Percentiles rank a stretch among this genome's conserved stretches.
phyloP scores from a whole-genome alignment of 2,888 invertebrate genomes.

The Anaspis maculata region DNA sequence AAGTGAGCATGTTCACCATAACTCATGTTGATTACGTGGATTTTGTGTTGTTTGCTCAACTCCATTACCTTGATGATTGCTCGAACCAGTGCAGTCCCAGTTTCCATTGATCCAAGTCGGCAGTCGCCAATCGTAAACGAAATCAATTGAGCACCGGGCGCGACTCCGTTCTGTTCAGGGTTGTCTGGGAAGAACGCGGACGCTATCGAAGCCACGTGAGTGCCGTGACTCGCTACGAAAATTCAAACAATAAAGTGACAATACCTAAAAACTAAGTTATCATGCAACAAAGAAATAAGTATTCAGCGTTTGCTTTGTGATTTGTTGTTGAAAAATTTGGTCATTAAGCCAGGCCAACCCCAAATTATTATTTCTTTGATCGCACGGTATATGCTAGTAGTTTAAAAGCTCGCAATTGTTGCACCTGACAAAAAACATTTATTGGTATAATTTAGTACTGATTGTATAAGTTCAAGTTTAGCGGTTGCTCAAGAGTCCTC shows the following conservation, averaged over 20 bases:
- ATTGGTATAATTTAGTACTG: no score
- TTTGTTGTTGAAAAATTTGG: no score
- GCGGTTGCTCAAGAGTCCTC: no score
- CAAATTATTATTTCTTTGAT: no score
- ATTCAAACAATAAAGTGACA: neutral
- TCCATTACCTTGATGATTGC: constrained; percentile 87
- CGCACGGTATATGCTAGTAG: no score
- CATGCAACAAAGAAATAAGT: no score
- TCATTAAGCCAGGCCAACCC: no score
- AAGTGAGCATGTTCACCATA: constrained; percentile 94
- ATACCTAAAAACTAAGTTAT: no score
- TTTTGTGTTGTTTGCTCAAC: constrained; percentile 46
- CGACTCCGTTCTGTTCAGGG: constrained; percentile 86
- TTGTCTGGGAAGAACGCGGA: constrained; percentile 81
- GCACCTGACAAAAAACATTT: no score
- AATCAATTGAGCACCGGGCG: constrained; percentile 92
- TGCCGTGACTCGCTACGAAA: constrained; percentile 81
- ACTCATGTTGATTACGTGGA: constrained; percentile 96
- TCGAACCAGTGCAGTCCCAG: constrained; percentile 84
- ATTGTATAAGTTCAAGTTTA: no score
- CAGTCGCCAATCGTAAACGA: constrained; percentile 92
- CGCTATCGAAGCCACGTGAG: constrained; percentile 95
- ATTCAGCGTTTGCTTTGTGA: no score
- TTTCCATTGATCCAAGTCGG: constrained; percentile 91
- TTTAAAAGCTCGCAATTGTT: no score